A percentile compares a stretch with the other conserved stretches of the same genome.
Conservation (phyloP, 2,797 vertebrate genomes). For the Craterocephalus amniculus region DNA sequence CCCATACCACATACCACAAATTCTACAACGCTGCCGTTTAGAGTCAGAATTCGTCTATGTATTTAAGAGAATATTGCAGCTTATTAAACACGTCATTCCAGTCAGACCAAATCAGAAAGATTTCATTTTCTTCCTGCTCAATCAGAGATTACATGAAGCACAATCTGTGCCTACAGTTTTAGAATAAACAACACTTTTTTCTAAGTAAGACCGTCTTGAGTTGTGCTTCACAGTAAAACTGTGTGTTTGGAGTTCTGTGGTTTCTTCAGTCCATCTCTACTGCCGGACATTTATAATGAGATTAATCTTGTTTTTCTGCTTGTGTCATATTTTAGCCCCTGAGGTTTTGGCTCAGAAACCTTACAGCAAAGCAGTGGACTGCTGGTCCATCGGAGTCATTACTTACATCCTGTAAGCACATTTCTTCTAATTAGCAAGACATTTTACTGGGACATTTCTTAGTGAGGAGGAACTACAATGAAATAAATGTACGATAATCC, state of each 20-base stretch:
- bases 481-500: too few relatives aligned
- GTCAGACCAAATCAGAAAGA: too few relatives aligned
- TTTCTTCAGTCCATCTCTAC: not conserved
- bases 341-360: conserved; percentile 94
- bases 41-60: too few relatives aligned
- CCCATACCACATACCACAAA: too few relatives aligned
- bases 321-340: conserved; percentile 81
- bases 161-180: too few relatives aligned
- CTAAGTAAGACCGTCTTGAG: fast-evolving
- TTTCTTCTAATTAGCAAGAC: not conserved
- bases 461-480: too few relatives aligned
- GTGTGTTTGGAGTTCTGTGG: not conserved
- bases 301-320: not conserved
- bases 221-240: not conserved
- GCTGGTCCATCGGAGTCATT: conserved; percentile 98
- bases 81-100: too few relatives aligned
- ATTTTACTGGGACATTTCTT: not conserved
- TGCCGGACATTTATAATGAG: not conserved
- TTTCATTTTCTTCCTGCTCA: too few relatives aligned
- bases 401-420: conserved; percentile 94
- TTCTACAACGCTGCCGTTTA: too few relatives aligned
- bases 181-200: not conserved
- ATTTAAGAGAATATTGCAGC: too few relatives aligned
- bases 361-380: conserved; percentile 96
- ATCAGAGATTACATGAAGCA: too few relatives aligned